Evolutionary conservation across 2,888 invertebrate genomes (phyloP).

Genomic region (Crematogaster levior): DNA sequence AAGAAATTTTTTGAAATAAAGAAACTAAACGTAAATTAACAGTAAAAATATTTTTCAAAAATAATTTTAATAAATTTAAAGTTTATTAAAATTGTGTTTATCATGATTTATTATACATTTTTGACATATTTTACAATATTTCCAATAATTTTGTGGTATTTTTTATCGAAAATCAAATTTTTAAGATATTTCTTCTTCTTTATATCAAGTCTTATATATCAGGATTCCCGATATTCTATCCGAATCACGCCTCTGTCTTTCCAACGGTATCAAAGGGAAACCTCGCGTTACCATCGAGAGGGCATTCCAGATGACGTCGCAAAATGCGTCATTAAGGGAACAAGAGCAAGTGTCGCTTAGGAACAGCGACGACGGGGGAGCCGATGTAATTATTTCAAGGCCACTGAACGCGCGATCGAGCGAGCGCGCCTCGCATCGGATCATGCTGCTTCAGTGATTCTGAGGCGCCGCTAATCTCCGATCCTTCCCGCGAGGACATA

Average conservation of each 20-base stretch:
- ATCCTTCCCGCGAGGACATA: slow-evolving; percentile 71
- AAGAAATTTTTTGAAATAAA: slow-evolving; percentile 1
- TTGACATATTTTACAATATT: background rate
- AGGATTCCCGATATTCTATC: background rate
- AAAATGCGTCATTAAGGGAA: slow-evolving; percentile 70
- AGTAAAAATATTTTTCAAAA: background rate
- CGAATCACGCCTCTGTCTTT: slow-evolving; percentile 14
- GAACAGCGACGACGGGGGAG: slow-evolving; percentile 70
- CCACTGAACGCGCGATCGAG: slow-evolving; percentile 81
- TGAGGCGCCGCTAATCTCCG: slow-evolving; percentile 80
- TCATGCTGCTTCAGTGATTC: slow-evolving; percentile 82
- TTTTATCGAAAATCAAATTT: background rate
- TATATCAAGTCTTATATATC: background rate
- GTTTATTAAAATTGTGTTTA: background rate
- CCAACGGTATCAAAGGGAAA: slow-evolving; percentile 10
- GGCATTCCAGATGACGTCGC: slow-evolving; percentile 64
- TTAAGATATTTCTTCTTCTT: background rate
- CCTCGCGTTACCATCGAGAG: slow-evolving; percentile 28
- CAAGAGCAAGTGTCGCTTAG: slow-evolving; percentile 71
- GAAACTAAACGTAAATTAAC: background rate
- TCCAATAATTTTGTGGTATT: background rate
- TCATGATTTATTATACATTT: background rate
- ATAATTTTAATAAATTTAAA: background rate
- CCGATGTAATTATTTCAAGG: slow-evolving; percentile 81
- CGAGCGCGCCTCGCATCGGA: slow-evolving; percentile 80